Evolutionary conservation across 2,797 vertebrate genomes (phyloP).

Genomic region (Paedocypris micromegethes): DNA sequence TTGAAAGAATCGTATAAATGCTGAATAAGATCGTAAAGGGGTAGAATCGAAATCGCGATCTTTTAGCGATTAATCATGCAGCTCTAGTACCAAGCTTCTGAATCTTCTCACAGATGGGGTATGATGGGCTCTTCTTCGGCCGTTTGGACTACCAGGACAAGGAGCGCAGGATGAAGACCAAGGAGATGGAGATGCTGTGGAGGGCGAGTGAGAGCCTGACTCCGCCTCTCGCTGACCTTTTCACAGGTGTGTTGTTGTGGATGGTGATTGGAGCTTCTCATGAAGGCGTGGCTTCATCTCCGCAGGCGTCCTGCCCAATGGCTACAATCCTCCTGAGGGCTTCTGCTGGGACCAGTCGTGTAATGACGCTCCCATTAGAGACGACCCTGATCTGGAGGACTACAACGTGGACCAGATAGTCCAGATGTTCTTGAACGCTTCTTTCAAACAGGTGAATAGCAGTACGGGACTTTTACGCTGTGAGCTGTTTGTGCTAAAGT

Average conservation of each 20-base stretch:
- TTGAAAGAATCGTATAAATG: too few species aligned
- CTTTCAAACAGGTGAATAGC: constrained; percentile 65
- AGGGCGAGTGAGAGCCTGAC: constrained; percentile 73
- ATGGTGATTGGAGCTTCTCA: too few species aligned
- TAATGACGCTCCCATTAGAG: constrained; percentile 74
- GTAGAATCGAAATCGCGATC: too few species aligned
- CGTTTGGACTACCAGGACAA: constrained; percentile 89
- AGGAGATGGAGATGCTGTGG: constrained; percentile 85
- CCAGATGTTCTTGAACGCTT: constrained; percentile 61
- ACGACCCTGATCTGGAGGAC: constrained; percentile 75
- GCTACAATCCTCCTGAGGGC: constrained; percentile 74
- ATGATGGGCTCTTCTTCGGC: constrained; percentile 85
- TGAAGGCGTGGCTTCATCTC: neutral
- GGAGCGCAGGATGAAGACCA: constrained; percentile 43
- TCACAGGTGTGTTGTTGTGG: constrained; percentile 69
- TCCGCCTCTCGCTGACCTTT: constrained; percentile 77
- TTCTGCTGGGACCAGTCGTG: constrained; percentile 90
- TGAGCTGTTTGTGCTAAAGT: too few species aligned
- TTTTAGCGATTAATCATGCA: too few species aligned
- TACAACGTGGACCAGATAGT: constrained; percentile 77
- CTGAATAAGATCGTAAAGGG: too few species aligned
- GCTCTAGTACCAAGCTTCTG: neutral
- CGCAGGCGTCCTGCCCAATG: constrained; percentile 83
- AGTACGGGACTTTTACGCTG: neutral
- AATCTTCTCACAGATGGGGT: constrained; percentile 77